Conservation (phyloP, 2,113 vertebrate species). For the Halichoerus grypus region DNA sequence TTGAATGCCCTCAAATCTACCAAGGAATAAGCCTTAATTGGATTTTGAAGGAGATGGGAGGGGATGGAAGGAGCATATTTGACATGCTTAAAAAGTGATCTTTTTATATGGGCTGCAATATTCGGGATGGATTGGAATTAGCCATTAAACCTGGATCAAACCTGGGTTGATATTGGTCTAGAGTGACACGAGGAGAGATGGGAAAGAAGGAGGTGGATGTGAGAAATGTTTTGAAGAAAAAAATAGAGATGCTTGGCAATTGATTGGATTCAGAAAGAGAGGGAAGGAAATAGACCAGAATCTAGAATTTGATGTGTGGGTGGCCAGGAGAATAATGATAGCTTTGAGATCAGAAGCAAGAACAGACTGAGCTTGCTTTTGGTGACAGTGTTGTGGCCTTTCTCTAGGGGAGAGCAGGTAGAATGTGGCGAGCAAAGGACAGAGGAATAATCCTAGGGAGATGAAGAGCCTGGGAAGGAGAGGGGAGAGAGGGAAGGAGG, state of each 20-base stretch:
- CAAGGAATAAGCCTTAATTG: not conserved
- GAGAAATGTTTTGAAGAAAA: slow-evolving; percentile 27
- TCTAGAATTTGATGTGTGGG: not conserved
- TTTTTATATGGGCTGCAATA: slow-evolving; percentile 8
- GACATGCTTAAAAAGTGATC: not conserved
- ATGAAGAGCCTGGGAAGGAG: not conserved
- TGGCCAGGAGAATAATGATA: not conserved
- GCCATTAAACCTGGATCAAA: slow-evolving; percentile 37
- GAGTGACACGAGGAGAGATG: not conserved
- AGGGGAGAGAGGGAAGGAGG: not conserved
- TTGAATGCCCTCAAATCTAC: not conserved
- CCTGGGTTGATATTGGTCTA: not conserved
- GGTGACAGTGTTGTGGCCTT: not conserved
- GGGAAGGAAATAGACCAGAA: slow-evolving; percentile 23
- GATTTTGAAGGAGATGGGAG: not conserved
- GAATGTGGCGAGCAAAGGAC: not conserved
- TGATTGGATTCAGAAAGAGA: slow-evolving; percentile 40
- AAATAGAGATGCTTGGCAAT: not conserved
- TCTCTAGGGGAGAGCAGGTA: not conserved
- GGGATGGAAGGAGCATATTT: not conserved
- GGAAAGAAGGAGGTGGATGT: slow-evolving; percentile 14
- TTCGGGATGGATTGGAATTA: slow-evolving; percentile 28
- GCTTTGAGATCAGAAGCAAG: not conserved
- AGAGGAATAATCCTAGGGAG: not conserved
- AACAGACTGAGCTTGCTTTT: not conserved